Conservation (phyloP, 2,797 vertebrate genomes). For the Esox masquinongy region DNA sequence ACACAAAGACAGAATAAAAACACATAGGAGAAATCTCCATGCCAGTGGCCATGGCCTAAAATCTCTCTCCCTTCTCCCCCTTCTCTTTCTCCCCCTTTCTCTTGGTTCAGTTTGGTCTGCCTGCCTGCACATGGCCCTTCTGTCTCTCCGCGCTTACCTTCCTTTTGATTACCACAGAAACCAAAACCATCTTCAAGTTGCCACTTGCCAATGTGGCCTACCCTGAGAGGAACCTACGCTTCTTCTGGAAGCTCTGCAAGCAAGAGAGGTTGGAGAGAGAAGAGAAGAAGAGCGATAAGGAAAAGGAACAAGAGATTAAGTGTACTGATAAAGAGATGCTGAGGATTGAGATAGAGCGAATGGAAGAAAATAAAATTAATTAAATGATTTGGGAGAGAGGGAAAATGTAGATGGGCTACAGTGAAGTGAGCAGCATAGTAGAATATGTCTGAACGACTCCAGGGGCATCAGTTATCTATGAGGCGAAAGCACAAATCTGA, state of each 20-base stretch:
- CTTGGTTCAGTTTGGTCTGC: constrained; percentile 83
- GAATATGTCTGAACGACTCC: not conserved
- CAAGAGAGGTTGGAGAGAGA: constrained; percentile 47
- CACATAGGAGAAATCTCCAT: not conserved
- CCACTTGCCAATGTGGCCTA: constrained; percentile 89
- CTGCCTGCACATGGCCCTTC: constrained; percentile 93
- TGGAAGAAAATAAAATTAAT: constrained; percentile 22
- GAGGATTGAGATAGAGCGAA: constrained; percentile 35
- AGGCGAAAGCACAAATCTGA: no score
- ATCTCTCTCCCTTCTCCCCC: not conserved
- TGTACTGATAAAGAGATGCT: constrained; percentile 52
- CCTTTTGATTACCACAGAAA: constrained; percentile 85
- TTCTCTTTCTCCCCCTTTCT: not conserved
- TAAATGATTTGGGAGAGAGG: not conserved
- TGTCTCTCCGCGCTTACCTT: constrained; percentile 90
- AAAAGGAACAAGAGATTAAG: constrained; percentile 35
- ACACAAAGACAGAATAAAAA: not conserved
- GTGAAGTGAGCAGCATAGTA: not conserved
- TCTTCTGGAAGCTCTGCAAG: constrained; percentile 78
- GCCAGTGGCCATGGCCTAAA: not conserved
- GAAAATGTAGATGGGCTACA: not conserved
- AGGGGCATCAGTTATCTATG: not conserved
- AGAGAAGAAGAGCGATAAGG: constrained; percentile 25
- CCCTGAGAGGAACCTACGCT: constrained; percentile 89
- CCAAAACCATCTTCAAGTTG: constrained; percentile 82